Evolutionary conservation across 2,888 invertebrate species (phyloP), one percentile per base, ranked within the genome.

Genomic region (Cyrtodaria siliqua): DNA sequence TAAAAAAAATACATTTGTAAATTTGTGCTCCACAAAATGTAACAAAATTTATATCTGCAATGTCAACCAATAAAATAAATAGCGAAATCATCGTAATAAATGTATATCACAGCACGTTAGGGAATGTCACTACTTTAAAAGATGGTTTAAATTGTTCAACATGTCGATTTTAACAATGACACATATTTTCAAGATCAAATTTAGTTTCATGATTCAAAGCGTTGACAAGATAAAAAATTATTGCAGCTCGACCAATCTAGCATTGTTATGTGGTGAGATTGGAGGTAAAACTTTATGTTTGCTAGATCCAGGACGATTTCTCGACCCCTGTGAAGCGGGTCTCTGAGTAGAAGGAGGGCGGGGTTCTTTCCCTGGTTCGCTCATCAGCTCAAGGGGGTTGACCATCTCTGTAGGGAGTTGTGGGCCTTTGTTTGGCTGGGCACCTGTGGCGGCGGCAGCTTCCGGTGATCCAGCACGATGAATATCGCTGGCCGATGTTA

Each of bases 271-370:
- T 18, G 68, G 75, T 23, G 76, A 72, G 20, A 92, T 92, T 27
- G 92, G 92, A 53, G 92, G 92, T 69, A 92, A 77, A 40, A 92
- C 85, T 76, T 82, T 78, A 76, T 88, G 91, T 74, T 86, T 84
- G 6, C 86, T 79, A 29, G 91, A 91, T 8, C 91, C 91, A 23
- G 90, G 90, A 60, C 91, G 79, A 62, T 70, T 75, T 50, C 69
- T 73, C 47, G 87, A 85, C 2, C 76, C 79, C 6, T 80, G 79
- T 12, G 88, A 85, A 12, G 79, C 76, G n/a, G 90, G 88, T 12
- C 84, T 71, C 8, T 67, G 79, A 12, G 66, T 74, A n/a, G 79
- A 76, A 2, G 83, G 85, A 24, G 89, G 85, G 14, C 84, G 70
- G 2, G 82, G 79, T 16, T 79, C 79, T 27, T 69, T 69, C 23